Percentiles rank a stretch among this genome's conserved stretches.
Evolutionary conservation across 2,113 vertebrate genomes (phyloP).

Genomic region (Plectropomus leopardus): DNA sequence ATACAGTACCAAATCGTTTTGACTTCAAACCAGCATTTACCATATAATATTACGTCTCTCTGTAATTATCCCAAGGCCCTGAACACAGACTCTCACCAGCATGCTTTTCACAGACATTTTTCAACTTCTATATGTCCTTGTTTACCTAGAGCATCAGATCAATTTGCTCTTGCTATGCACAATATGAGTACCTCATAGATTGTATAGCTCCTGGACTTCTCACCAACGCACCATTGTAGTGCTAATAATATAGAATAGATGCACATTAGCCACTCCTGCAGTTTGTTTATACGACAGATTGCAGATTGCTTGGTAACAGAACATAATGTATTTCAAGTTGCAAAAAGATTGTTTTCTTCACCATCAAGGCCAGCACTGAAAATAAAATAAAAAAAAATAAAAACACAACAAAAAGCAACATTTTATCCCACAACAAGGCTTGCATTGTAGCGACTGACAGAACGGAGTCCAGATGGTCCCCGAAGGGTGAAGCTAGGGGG

Average conservation of each 20-base stretch:
- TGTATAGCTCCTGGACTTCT: not conserved
- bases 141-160: not conserved
- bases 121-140: not conserved
- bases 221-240: not conserved
- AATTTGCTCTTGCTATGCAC: not conserved
- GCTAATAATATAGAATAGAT: not conserved
- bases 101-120: not conserved
- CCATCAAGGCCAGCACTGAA: slow-evolving; percentile 13
- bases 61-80: not conserved
- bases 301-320: slow-evolving; percentile 21
- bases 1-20: too few relatives aligned
- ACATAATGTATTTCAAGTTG: slow-evolving; percentile 28
- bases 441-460: slow-evolving; percentile 60
- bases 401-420: slow-evolving; percentile 44
- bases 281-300: slow-evolving; percentile 28
- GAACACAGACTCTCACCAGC: not conserved
- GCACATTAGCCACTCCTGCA: not conserved
- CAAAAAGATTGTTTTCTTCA: not conserved
- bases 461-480: slow-evolving; percentile 76
- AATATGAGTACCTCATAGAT: not conserved
- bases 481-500: slow-evolving; percentile 60
- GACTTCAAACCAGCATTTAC: too few relatives aligned
- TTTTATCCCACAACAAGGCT: slow-evolving; percentile 60
- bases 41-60: not conserved
- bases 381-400: slow-evolving; percentile 3